phyloP scores from a whole-genome alignment of 2,113 vertebrate species.

The Tiliqua scincoides region DNA sequence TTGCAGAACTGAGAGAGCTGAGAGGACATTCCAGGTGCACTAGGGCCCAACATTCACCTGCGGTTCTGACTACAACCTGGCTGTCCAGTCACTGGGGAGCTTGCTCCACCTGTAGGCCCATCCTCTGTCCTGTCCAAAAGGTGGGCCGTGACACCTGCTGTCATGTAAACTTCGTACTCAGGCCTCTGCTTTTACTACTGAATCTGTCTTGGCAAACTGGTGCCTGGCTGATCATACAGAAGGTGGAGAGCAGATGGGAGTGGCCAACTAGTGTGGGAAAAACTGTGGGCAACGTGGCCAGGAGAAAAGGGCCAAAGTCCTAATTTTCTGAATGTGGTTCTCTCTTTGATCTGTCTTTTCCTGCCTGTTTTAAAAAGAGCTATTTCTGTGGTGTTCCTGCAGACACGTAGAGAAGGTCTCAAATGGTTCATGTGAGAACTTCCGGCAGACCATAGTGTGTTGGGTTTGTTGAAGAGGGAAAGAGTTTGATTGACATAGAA shows the following conservation, averaged over 20 bases:
- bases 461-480: neutral
- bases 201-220: conserved; percentile 1
- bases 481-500: neutral
- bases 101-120: neutral
- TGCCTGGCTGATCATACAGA: neutral
- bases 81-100: conserved; percentile 1
- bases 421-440: neutral
- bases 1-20: neutral
- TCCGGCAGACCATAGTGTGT: no score
- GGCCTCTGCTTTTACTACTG: conserved; percentile 57
- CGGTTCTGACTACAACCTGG: conserved; percentile 26
- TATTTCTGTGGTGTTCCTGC: neutral
- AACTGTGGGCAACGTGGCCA: neutral
- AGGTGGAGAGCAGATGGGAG: neutral
- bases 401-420: neutral
- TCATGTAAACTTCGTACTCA: conserved; percentile 10
- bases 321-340: neutral
- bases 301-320: neutral
- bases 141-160: neutral
- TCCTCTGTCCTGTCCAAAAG: neutral
- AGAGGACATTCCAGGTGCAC: neutral
- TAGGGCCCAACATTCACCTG: conserved; percentile 31
- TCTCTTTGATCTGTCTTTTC: neutral
- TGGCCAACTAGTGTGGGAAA: no score
- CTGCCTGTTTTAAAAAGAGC: conserved; percentile 38